Percentiles rank a stretch among this genome's conserved stretches.
phyloP scores from a whole-genome alignment of 2,797 vertebrate genomes.

The Gymnopithys bicolor region DNA sequence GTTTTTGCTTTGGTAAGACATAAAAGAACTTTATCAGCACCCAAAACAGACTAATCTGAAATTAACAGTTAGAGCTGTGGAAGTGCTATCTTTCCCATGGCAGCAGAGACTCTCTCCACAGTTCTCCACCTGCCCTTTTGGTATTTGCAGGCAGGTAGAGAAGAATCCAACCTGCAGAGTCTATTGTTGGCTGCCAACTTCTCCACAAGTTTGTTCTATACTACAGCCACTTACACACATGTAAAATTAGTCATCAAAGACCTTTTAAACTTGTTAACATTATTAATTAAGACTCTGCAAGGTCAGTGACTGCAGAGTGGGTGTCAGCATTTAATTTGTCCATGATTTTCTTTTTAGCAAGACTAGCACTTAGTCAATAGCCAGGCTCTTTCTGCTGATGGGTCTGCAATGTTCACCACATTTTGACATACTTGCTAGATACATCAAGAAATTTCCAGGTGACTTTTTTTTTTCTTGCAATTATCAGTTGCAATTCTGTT shows the following conservation, averaged over 20 bases:
- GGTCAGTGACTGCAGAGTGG: neutral
- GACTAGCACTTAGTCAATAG: neutral
- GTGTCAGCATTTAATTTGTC: neutral
- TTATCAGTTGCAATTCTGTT: neutral
- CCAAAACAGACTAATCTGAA: neutral
- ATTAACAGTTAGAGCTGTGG: neutral
- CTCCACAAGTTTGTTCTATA: neutral
- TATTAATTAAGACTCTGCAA: neutral
- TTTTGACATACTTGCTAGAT: neutral
- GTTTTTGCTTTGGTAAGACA: neutral
- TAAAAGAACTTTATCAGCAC: neutral
- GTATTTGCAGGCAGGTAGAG: neutral
- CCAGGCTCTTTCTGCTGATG: neutral
- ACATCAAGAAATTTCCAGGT: neutral
- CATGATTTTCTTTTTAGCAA: neutral
- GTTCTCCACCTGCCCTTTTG: accelerated
- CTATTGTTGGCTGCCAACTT: neutral
- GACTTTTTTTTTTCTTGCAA: neutral
- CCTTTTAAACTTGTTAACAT: neutral
- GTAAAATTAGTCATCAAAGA: neutral
- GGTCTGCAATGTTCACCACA: neutral
- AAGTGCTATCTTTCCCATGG: neutral
- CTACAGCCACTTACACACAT: neutral
- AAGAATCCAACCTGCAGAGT: neutral
- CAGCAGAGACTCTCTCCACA: neutral